Base-by-base conservation (phyloP, 1,140 invertebrate species). In the Helicoverpa zea region DNA sequence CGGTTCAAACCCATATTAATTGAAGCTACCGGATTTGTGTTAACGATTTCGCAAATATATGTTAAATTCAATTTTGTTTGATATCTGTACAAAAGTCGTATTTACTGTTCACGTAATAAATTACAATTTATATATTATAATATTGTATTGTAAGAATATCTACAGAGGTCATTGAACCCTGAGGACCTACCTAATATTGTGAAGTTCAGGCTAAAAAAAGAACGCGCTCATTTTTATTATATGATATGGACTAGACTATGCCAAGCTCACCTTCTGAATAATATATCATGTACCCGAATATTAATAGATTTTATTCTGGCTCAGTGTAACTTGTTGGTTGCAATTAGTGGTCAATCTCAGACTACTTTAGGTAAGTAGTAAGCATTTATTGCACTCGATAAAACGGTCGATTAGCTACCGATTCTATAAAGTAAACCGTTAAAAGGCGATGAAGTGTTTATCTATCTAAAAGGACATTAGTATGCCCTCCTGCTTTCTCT, bases 381-480 rank as follows among this genome's bases (percentile, higher is more conserved):
- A 49, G 43, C 64, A 68, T 68, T 68, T 49, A 23, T 18, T 68
- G 12, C 16, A 18, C 43, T n/a, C 64, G 64, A 68, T 68, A 68
- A 68, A 49, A 49, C 43, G 58, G 35, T 2, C 64, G 64, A 68
- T 68, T 68, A 68, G 64, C 64, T 68, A n/a, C 64, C 43, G 64
- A 68, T 68, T 18, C 49, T 72, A 72, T 29, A 64, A 72, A 72
- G 68, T 51, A n/a, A n/a, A 51, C 35, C 68, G 23, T 72, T 72
- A 72, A 72, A 64, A 72, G 47, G 30, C 68, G 52, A 72, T 72
- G 68, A 72, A 72, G 68, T 72, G 49, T 72, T 72, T 72, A 72
- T 72, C 35, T 64, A 43, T 64, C 18, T 52, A 54, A 52, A 54
- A 54, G 49, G 68, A 72, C 68, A 72, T 72, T 30, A 72, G 47